These are phyloP conservation scores for Lophotis ruficrista DNA, from an alignment of 2,113 vertebrate genomes.

Conservation along the genomic window DNA sequence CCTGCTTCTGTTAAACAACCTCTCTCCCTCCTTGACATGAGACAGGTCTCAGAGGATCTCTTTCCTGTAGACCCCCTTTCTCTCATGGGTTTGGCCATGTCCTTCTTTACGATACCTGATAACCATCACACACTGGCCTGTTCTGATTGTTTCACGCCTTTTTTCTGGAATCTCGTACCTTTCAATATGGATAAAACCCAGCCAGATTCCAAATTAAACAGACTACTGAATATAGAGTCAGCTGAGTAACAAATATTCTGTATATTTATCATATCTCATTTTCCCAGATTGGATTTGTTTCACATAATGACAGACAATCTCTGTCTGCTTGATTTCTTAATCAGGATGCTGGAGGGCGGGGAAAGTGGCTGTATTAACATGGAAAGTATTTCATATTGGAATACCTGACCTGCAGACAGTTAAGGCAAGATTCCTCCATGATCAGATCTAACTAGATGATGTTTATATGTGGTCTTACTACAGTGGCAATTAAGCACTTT, in stretches of 20 bases:
- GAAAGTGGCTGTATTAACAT: not conserved
- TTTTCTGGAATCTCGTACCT: not conserved
- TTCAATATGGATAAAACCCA: not conserved
- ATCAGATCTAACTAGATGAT: not conserved
- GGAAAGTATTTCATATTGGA: not conserved
- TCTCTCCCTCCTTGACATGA: not conserved
- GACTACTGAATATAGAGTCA: not conserved
- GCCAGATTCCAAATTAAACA: not conserved
- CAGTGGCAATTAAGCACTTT: not conserved
- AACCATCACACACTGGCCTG: not conserved
- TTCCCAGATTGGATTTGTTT: not conserved
- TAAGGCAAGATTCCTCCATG: not conserved
- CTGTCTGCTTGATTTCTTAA: not conserved
- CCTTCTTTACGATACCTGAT: not conserved
- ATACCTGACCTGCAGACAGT: not conserved
- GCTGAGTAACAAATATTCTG: not conserved
- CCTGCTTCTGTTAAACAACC: not conserved
- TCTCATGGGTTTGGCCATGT: not conserved
- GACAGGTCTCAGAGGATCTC: not conserved
- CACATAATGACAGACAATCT: not conserved
- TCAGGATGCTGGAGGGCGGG: not conserved
- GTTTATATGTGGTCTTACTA: not conserved
- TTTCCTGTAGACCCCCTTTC: not conserved
- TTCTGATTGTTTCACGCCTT: not conserved
- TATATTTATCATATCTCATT: not conserved